phyloP scores from a whole-genome alignment of 2,888 invertebrate species.

The Caenorhabditis imperialis region DNA sequence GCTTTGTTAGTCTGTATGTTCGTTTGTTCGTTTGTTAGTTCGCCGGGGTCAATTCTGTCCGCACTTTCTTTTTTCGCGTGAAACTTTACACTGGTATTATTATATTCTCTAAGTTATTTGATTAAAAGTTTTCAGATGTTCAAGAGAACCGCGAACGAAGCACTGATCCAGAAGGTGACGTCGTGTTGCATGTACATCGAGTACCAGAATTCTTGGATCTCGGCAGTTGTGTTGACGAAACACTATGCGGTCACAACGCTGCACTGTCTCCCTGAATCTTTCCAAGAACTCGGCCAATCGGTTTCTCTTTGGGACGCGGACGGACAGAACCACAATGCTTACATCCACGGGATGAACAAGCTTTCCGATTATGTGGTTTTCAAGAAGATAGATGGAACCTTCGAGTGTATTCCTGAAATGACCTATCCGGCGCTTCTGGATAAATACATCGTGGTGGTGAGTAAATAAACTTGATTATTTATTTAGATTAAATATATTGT shows the following conservation, averaged over 20 bases:
- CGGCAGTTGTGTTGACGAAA: conserved; percentile 39
- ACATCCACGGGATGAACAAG: conserved; percentile 50
- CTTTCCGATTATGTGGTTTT: conserved; percentile 52
- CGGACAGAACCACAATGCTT: conserved; percentile 42
- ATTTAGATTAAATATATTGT: conserved; percentile 52
- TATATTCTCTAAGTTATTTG: conserved; percentile 30
- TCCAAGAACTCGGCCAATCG: conserved; percentile 25
- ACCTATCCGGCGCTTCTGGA: conserved; percentile 30
- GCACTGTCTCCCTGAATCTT: conserved; percentile 33
- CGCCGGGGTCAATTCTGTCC: too few species aligned
- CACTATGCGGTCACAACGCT: conserved; percentile 37
- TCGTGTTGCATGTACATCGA: conserved; percentile 46
- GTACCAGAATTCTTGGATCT: conserved; percentile 31
- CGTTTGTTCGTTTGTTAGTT: too few species aligned
- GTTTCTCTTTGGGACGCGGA: conserved; percentile 22
- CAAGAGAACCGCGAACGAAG: conserved; percentile 15
- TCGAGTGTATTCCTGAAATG: conserved; percentile 40
- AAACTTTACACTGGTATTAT: too few species aligned
- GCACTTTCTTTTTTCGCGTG: too few species aligned
- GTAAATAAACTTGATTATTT: conserved; percentile 47
- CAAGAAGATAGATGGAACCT: conserved; percentile 51
- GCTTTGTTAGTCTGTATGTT: too few species aligned
- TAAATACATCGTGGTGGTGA: conserved; percentile 51
- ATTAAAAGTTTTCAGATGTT: conserved; percentile 27
- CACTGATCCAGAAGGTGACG: conserved; percentile 23